These are phyloP conservation scores for Beroe forskalii DNA, from an alignment of 37 sponge, comb jelly and placozoan genomes.

Conservation along the genomic window DNA sequence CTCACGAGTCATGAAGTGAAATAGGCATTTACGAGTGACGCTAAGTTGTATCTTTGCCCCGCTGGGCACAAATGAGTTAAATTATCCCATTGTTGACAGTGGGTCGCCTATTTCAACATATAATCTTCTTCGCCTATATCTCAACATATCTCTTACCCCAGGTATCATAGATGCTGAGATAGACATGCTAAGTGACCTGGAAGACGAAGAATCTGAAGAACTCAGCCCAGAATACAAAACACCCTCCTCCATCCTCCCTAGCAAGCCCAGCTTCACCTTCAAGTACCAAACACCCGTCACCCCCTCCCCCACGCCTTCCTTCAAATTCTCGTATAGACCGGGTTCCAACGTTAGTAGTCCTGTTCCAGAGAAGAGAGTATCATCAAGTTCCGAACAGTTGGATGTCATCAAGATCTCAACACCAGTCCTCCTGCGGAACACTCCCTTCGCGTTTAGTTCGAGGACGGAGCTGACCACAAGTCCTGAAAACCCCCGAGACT, in stretches of 20 bases:
- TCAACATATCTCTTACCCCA: too few species aligned
- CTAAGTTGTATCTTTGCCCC: too few species aligned
- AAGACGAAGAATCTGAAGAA: not conserved
- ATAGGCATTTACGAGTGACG: too few species aligned
- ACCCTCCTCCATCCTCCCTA: not conserved
- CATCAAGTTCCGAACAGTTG: not conserved
- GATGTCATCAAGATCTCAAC: not conserved
- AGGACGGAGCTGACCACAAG: not conserved
- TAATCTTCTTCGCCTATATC: too few species aligned
- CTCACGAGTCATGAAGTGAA: too few species aligned
- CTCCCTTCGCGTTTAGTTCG: not conserved
- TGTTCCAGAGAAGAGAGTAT: not conserved
- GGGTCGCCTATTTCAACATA: too few species aligned
- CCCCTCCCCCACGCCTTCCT: not conserved
- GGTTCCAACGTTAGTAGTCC: not conserved
- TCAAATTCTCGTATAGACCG: not conserved
- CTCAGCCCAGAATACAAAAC: not conserved
- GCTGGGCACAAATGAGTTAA: too few species aligned
- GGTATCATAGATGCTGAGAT: conserved; percentile 30
- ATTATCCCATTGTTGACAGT: too few species aligned
- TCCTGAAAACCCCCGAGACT: not conserved
- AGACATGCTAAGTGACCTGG: not conserved
- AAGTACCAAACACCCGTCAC: not conserved
- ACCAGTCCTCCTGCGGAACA: not conserved
- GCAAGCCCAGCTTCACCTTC: not conserved